A percentile compares a stretch with the other conserved stretches of the same genome.
phyloP scores from a whole-genome alignment of 2,797 vertebrate genomes.

The Dromococcyx pavoninus region DNA sequence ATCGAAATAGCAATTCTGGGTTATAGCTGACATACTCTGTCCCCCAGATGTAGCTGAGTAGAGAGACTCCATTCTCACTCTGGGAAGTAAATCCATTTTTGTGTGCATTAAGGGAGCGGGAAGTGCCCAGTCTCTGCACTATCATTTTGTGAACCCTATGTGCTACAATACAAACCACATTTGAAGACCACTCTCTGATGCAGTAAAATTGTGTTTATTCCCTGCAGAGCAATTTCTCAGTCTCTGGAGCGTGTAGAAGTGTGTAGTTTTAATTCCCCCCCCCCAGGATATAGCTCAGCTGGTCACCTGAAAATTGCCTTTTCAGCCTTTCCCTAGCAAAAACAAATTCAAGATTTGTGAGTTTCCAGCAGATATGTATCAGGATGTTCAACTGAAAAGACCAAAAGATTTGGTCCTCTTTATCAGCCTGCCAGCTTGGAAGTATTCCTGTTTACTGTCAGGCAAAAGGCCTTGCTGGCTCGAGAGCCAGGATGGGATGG shows the following conservation, averaged over 20 bases:
- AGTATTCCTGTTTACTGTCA: background rate
- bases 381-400: background rate
- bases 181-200: background rate
- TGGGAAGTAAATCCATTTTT: background rate
- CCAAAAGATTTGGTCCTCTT: background rate
- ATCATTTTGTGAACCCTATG: background rate
- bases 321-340: background rate
- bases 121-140: background rate
- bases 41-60: background rate
- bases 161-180: background rate
- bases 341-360: background rate
- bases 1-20: background rate
- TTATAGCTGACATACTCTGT: background rate
- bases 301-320: background rate
- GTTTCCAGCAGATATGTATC: background rate
- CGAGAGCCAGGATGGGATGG: background rate
- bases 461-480: background rate
- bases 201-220: background rate
- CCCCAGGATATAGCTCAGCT: background rate
- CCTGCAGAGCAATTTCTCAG: background rate
- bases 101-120: background rate
- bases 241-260: background rate
- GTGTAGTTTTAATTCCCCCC: background rate
- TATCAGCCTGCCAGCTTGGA: background rate
- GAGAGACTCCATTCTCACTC: background rate